Evolutionary conservation across 2,113 vertebrate genomes (phyloP).

Genomic region (Psilopogon haemacephalus): DNA sequence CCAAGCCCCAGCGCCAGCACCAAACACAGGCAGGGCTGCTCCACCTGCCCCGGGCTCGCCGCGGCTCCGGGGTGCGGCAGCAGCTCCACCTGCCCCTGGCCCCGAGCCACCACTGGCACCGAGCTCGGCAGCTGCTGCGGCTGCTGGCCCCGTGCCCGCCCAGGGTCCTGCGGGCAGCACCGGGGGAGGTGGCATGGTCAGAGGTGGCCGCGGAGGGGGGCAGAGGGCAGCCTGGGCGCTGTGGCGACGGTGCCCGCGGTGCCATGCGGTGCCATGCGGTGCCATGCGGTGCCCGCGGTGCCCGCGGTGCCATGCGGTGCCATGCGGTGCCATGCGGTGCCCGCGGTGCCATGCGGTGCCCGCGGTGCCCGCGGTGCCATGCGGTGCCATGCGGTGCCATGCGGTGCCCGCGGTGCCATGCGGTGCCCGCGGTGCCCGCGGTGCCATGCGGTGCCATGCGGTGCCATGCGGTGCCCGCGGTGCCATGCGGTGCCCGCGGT

Average conservation of each 20-base stretch:
- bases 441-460: too few relatives aligned
- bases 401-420: too few relatives aligned
- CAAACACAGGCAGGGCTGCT: not conserved
- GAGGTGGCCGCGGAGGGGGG: not conserved
- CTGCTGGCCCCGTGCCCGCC: not conserved
- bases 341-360: too few relatives aligned
- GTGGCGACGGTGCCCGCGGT: not conserved
- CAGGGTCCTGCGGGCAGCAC: not conserved
- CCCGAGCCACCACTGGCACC: not conserved
- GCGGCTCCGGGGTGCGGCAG: not conserved
- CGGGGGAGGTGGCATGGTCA: not conserved
- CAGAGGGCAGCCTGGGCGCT: not conserved
- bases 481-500: too few relatives aligned
- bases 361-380: too few relatives aligned
- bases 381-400: not conserved
- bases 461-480: not conserved
- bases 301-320: too few relatives aligned
- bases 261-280: too few relatives aligned
- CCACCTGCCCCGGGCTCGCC: not conserved
- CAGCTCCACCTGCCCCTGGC: conserved; percentile 4
- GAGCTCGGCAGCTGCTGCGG: not conserved
- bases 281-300: not conserved
- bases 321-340: not conserved
- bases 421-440: too few relatives aligned
- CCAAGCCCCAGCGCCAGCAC: not conserved